Evolutionary conservation across 2,113 vertebrate species (phyloP), one percentile per base, ranked within the genome.

Genomic region (Pogona vitticeps): DNA sequence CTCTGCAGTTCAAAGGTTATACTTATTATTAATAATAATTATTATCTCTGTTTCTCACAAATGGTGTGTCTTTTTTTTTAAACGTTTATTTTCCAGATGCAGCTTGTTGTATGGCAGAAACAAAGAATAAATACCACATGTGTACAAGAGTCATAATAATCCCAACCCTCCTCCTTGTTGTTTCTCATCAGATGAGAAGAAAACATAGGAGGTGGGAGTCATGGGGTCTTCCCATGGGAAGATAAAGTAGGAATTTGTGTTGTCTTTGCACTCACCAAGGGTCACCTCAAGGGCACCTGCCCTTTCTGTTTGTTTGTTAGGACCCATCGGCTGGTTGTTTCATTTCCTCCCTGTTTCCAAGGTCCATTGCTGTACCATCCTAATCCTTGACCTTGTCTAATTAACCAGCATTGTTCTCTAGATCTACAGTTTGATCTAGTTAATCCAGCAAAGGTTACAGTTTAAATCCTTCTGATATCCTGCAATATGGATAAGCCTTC

Each of bases 381-480:
- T 76, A 80, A 72, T 33, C 61, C 7, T 6, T 86, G 68, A 78
- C 2, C n/a, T 86, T 86, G 2, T 83, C 78, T 90, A 52, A 80
- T 88, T 76, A 89, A 75, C 14, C 90, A 56, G 18, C 28, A 79
- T 72, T 75, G 15, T 90, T 92, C 82, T 46, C 36, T 38, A 38
- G 61, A 83, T 94, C 88, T 86, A 77, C 56, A 80, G 28, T 84
- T 79, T 28, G 56, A 87, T 33, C 3, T 88, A 56, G 33, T 90
- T 87, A 88, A 88, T 86, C 73, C 1, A 73, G 85, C 67, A 8
- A 90, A 90, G 3, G 1, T 40, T 89, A 72, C 31, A 67, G 59
- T 52, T 87, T 36, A 87, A 79, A 81, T 75, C 71, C 33, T 82
- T 76, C 61, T 38, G 42, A 75, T 81, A 82, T 82, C 71, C 58